Percentiles rank a stretch among this genome's conserved stretches.
These are phyloP conservation scores for Columba livia DNA, from an alignment of 2,113 vertebrate species.

Conservation along the genomic window DNA sequence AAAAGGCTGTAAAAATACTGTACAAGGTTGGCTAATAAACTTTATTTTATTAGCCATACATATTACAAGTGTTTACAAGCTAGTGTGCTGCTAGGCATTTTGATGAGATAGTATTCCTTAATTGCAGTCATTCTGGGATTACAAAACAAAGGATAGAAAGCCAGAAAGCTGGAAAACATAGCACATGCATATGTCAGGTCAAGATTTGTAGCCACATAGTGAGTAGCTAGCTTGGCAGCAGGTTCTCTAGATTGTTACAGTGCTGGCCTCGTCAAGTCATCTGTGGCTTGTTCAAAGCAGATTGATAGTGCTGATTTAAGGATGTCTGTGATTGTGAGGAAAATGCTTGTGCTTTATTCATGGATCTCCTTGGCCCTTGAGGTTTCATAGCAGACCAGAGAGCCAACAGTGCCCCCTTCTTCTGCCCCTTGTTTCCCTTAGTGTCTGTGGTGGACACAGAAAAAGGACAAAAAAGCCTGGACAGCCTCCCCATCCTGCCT, in stretches of 20 bases:
- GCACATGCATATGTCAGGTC: constrained; percentile 43
- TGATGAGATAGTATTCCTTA: constrained; percentile 21
- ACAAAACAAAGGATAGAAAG: background rate
- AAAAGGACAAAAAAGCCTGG: background rate
- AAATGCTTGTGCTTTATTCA: background rate
- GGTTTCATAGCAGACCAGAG: background rate
- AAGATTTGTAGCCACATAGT: constrained; percentile 65
- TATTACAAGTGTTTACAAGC: constrained; percentile 43
- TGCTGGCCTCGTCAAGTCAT: constrained; percentile 34
- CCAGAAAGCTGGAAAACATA: constrained; percentile 50
- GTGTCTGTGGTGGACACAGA: background rate
- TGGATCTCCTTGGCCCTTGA: background rate
- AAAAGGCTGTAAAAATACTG: constrained; percentile 25
- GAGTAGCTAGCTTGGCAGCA: constrained; percentile 58
- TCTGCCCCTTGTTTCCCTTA: background rate
- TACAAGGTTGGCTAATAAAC: constrained; percentile 49
- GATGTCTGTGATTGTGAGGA: constrained; percentile 4
- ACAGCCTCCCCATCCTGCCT: background rate
- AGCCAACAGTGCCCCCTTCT: rapidly evolving
- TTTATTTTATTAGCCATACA: constrained; percentile 41
- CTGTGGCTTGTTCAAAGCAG: constrained; percentile 62
- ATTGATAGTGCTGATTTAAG: constrained; percentile 25
- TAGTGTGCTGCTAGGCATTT: constrained; percentile 20
- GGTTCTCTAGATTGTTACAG: constrained; percentile 29
- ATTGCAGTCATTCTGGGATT: constrained; percentile 43